Evolutionary conservation across 2,888 invertebrate genomes (phyloP), one percentile per base, ranked within the genome.

Genomic region (Noctua janthina): DNA sequence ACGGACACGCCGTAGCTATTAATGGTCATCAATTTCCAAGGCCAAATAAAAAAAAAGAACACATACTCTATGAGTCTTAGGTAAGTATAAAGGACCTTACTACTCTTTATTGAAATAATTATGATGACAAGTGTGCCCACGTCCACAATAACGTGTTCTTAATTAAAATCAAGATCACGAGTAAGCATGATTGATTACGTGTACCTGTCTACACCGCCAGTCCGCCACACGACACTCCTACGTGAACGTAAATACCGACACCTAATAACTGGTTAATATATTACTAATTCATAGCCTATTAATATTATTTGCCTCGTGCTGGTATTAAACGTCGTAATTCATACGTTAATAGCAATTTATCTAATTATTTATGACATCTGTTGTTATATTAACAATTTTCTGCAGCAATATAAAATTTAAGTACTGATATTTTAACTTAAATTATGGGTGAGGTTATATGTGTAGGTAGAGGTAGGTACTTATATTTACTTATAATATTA

Each of bases 151-250:
- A 82, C 66, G 68, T 72, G 70, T 11, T 69, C 74, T 66, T 78
- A 78, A 79, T 84, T 82, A 81, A 71, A 81, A 85, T 88, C 83
- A 88, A 79, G 75, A 87, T 43, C 79, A 87, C 62, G 80, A 77
- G 43, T 76, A 70, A 78, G 69, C 68, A 77, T 82, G 73, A 80
- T 85, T 70, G 83, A 85, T 87, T 76, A 81, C 68, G 73, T 74
- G 76, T 78, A 64, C 46, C 43, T 67, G 73, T 76, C 72, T 15
- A 71, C 62, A 49, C 29, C 43, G 64, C 76, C 20, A 74, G 51
- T n/a, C 15, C 49, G 54, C 74, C 56, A 64, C 59, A 59, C 56
- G 69, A 70, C 71, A 87, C 74, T 72, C 78, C 78, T 56, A 70
- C 67, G 70, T 76, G 69, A 56, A 69, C 43, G 13, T 49, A 64